Evolutionary conservation across 2,797 vertebrate species (phyloP).

Genomic region (Botia kubotai): DNA sequence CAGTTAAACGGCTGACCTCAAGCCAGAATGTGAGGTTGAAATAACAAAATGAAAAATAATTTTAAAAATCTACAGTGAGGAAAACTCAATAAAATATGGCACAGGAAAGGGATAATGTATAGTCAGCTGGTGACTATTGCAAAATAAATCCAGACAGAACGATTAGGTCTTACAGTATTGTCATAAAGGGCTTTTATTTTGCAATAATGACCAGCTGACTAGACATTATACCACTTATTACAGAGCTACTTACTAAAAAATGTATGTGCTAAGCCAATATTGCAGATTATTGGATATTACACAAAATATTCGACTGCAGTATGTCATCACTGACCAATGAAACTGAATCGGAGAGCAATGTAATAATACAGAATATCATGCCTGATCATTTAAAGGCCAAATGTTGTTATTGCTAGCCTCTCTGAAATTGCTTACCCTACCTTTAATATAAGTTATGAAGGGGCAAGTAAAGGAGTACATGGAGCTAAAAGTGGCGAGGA

Average conservation of each 20-base stretch:
- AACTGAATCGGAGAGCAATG: not conserved
- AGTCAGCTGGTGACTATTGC: not conserved
- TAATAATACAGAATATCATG: not conserved
- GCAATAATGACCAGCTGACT: not conserved
- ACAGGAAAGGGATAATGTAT: not conserved
- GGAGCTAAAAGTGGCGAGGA: conserved; percentile 50
- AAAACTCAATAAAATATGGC: not conserved
- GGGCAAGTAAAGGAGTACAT: conserved; percentile 40
- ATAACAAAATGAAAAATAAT: not conserved
- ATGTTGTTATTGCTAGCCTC: too few species aligned
- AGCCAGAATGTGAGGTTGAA: not conserved
- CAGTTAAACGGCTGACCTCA: too few species aligned
- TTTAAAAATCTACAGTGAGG: not conserved
- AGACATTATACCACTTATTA: not conserved
- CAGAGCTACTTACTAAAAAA: not conserved
- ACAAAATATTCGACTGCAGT: not conserved
- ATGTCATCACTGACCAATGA: not conserved
- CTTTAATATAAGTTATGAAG: conserved; percentile 15
- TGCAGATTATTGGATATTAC: not conserved
- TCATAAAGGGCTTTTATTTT: not conserved
- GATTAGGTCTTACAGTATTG: not conserved
- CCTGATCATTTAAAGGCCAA: not conserved
- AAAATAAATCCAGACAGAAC: not conserved
- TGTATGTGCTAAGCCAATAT: not conserved
- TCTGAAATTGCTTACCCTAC: too few species aligned